Base-by-base conservation (phyloP, 2,113 vertebrate genomes). In the Micronycteris hirsuta region DNA sequence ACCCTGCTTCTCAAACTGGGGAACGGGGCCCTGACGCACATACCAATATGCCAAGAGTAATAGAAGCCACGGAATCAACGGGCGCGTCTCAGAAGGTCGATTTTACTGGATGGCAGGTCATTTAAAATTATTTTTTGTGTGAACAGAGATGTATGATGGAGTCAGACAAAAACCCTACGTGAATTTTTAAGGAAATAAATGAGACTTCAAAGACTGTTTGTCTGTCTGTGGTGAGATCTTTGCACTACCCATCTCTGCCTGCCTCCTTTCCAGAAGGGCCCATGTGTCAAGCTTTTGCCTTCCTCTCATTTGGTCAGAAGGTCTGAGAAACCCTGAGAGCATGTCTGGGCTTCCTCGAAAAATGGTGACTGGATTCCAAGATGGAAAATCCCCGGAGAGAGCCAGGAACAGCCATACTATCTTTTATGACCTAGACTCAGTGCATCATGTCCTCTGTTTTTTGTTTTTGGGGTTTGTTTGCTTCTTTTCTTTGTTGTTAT, bases 161-260 rank as follows among this genome's bases (percentile, higher is more conserved):
- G 68, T 49, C 33, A 36, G 0, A 67, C 78, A 7, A 93, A 88
- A 94, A 33, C 13, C 17, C 38, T 28, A 22, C 68, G 58, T 36
- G 74, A 17, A 63, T 65, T 70, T 94, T 91, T 78, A 70, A 82
- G 67, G 63, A 61, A 86, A 86, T 33, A 52, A 83, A n/a, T 54
- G 38, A 93, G 47, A 56, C 2, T 65, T 89, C 61, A 89, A 87
- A 93, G 52, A 49, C 12, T 67, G 9, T 67, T n/a, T 13, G 4
- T 52, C 43, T 52, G n/a, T 49, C 67, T 36, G 3, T 31, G 33
- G 31, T 58, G 11, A 52, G 65, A 52, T 41, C 61, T 74, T 56
- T 58, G 52, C 71, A 43, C 77, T 19, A 6, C 2, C 10, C 24
- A 7, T 24, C 63, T 80, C 31, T 2, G 5, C 54, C 54, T n/a